Percentiles rank a stretch among this genome's conserved stretches.
Conservation (phyloP, 2,888 invertebrate genomes). For the Eulithis prunata region DNA sequence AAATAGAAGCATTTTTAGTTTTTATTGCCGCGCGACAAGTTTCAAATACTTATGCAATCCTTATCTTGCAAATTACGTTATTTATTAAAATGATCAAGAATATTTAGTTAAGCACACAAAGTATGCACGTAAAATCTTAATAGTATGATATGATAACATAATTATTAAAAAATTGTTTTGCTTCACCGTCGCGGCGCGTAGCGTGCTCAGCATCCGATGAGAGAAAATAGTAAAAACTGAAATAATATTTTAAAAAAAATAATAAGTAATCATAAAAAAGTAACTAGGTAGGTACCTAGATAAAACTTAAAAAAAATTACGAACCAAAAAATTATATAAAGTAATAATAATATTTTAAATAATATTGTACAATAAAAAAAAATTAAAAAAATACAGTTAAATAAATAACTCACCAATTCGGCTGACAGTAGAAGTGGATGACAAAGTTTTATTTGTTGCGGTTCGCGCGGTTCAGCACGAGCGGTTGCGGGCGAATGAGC, state of each 20-base stretch:
- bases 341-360: constrained; percentile 23
- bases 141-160: neutral
- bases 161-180: neutral
- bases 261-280: constrained; percentile 10
- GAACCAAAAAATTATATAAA: constrained; percentile 42
- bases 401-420: constrained; percentile 68
- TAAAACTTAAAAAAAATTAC: constrained; percentile 34
- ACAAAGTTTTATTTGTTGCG: constrained; percentile 54
- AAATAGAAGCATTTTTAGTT: constrained; percentile 24
- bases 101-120: neutral
- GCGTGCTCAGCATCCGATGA: constrained; percentile 40
- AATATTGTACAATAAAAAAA: constrained; percentile 17
- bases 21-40: constrained; percentile 5
- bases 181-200: constrained; percentile 19
- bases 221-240: neutral
- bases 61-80: neutral
- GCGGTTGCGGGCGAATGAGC: constrained; percentile 40
- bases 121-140: neutral
- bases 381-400: constrained; percentile 42
- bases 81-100: neutral
- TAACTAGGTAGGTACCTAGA: constrained; percentile 8
- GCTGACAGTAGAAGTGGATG: constrained; percentile 46
- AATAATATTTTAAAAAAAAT: constrained; percentile 18
- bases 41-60: neutral
- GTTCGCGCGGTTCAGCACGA: constrained; percentile 37